Evolutionary conservation across 2,888 invertebrate species (phyloP).

Genomic region (Empis stercorea): DNA sequence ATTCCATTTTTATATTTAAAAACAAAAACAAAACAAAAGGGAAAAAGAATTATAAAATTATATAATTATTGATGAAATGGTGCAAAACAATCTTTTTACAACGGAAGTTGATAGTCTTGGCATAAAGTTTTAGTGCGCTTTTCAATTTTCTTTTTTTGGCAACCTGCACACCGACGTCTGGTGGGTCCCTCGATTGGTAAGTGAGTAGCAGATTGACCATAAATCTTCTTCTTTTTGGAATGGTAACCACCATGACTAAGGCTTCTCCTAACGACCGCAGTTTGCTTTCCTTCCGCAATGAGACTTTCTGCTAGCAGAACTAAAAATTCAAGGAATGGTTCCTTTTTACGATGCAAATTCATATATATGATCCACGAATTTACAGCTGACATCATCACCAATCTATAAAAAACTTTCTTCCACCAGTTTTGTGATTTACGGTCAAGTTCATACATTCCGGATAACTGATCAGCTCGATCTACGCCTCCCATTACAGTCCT

Average conservation of each 20-base stretch:
- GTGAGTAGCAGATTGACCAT: neutral
- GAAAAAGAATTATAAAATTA: too few relatives aligned
- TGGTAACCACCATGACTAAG: conserved; percentile 2
- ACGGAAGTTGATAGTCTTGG: too few relatives aligned
- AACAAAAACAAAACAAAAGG: too few relatives aligned
- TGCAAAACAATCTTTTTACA: too few relatives aligned
- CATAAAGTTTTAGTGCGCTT: conserved; percentile 4
- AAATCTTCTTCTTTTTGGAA: conserved; percentile 7
- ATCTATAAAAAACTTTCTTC: conserved; percentile 13
- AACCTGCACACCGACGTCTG: conserved; percentile 6
- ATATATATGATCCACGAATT: conserved; percentile 9
- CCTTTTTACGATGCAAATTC: conserved; percentile 7
- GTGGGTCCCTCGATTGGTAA: conserved; percentile 7
- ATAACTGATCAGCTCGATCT: conserved; percentile 10
- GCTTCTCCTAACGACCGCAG: neutral
- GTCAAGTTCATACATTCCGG: conserved; percentile 3
- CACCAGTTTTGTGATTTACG: conserved; percentile 11
- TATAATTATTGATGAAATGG: too few relatives aligned
- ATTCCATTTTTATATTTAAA: too few relatives aligned
- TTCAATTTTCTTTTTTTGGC: conserved; percentile 5
- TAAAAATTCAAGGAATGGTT: conserved; percentile 8
- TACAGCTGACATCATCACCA: conserved; percentile 9
- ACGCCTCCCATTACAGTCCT: conserved; percentile 3
- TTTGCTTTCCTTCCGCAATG: conserved; percentile 10
- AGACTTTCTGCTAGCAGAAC: conserved; percentile 8